Evolutionary conservation across 2,113 vertebrate species (phyloP).

Genomic region (Lepisosteus oculatus): DNA sequence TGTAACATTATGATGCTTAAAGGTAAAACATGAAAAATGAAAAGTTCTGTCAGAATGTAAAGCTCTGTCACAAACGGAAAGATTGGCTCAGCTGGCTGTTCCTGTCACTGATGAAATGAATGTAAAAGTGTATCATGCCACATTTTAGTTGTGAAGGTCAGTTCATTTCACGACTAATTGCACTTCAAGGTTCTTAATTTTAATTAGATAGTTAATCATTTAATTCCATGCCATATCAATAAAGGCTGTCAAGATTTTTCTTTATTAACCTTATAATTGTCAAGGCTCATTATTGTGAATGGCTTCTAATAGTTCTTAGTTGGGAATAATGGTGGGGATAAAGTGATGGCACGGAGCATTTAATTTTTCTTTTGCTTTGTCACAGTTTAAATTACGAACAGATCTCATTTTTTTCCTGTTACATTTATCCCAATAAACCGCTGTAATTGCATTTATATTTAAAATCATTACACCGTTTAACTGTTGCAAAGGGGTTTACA

Average conservation of each 20-base stretch:
- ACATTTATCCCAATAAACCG: slow-evolving; percentile 28
- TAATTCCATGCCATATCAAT: slow-evolving; percentile 53
- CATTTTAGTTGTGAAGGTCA: slow-evolving; percentile 50
- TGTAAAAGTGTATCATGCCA: slow-evolving; percentile 30
- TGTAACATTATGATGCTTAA: too few relatives aligned
- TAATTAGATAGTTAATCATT: slow-evolving; percentile 65
- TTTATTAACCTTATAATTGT: slow-evolving; percentile 53
- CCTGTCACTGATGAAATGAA: slow-evolving; percentile 16
- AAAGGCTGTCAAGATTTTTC: slow-evolving; percentile 54
- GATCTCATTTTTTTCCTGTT: slow-evolving; percentile 27
- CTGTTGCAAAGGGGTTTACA: too few relatives aligned
- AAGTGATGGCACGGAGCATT: slow-evolving; percentile 22
- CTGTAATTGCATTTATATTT: slow-evolving; percentile 28
- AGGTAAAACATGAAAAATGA: too few relatives aligned
- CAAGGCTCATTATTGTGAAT: slow-evolving; percentile 43
- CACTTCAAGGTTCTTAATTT: slow-evolving; percentile 57
- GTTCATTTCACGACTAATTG: slow-evolving; percentile 50
- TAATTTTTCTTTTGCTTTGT: slow-evolving; percentile 26
- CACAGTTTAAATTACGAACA: slow-evolving; percentile 24
- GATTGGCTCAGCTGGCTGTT: neutral
- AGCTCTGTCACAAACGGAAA: neutral
- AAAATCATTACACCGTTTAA: slow-evolving; percentile 21
- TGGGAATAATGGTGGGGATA: slow-evolving; percentile 29
- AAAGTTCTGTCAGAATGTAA: too few relatives aligned
- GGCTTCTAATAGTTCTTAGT: slow-evolving; percentile 35